These are phyloP conservation scores for Ciconia nigra DNA, from an alignment of 2,797 vertebrate genomes.

Conservation along the genomic window DNA sequence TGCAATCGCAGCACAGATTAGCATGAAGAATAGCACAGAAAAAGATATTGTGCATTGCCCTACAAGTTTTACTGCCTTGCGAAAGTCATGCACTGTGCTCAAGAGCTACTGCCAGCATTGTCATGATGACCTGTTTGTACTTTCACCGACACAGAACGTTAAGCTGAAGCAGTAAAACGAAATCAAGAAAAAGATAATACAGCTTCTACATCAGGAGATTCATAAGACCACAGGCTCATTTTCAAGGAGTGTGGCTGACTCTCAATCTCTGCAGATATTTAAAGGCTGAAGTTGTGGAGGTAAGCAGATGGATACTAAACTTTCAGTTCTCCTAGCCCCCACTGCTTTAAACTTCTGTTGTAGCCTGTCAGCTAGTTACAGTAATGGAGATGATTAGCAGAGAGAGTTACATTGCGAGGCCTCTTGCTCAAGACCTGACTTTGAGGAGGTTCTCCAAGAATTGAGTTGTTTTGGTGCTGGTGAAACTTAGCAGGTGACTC, in stretches of 20 bases:
- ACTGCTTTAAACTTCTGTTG: neutral
- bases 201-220: neutral
- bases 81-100: constrained; percentile 4
- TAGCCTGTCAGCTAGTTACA: neutral
- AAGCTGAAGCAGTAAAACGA: constrained; percentile 19
- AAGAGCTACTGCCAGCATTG: neutral
- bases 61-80: constrained; percentile 1
- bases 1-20: constrained; percentile 1
- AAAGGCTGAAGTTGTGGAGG: neutral
- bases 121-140: constrained; percentile 17
- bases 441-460: neutral
- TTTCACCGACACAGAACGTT: neutral
- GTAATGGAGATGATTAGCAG: neutral
- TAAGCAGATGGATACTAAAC: neutral
- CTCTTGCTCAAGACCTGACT: neutral
- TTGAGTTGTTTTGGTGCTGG: rapidly evolving
- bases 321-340: neutral
- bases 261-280: neutral
- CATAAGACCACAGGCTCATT: neutral
- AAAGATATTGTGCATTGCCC: neutral
- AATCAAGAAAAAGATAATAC: neutral
- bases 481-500: neutral
- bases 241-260: neutral
- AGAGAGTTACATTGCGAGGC: neutral
- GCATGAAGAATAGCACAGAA: neutral